Evolutionary conservation across 2,888 invertebrate species (phyloP), one percentile per base, ranked within the genome.

Genomic region (Epinotia demarniana): DNA sequence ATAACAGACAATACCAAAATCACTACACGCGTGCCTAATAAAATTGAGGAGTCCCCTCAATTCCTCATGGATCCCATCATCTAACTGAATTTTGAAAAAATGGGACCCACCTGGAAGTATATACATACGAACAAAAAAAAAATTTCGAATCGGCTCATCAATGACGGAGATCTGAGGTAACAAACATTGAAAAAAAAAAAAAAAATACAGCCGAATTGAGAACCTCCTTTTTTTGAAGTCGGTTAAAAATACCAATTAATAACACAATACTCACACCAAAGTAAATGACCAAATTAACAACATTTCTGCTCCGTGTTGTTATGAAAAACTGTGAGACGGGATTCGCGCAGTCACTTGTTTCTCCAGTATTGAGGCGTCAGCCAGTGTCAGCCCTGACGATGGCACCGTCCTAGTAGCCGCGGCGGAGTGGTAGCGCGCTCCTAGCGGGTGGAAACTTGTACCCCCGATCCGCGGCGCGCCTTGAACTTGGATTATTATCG

Each of bases 401-500:
- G 86, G 84, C 86, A 77, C 81, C 80, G 80, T 82, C 79, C 79
- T 84, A 86, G 83, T 84, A 85, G 80, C 86, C 78, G 81, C 78
- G 75, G 84, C 81, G 86, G 89, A 92, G 89, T 92, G 92, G 87
- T 82, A 82, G 82, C 82, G 83, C 82, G 82, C 86, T 84, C 87
- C 89, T 86, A 85, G 85, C 84, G 83, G 78, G 86, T 80, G 89
- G 89, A 89, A 88, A 87, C 90, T 92, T 91, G 91, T 92, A 92
- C 84, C 84, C 84, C 86, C 86, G 84, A 87, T 86, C 87, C 85
- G 85, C 81, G 85, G 87, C 89, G 88, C 81, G 88, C 86, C 90
- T 92, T 93, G 91, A 93, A 92, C 94, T 92, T 92, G 92, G 92
- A 92, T 92, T 92, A 76, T 78, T 93, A 93, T 93, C 93, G 93